Evolutionary conservation across 2,888 invertebrate genomes (phyloP).

Genomic region (Parascotia fuliginaria): DNA sequence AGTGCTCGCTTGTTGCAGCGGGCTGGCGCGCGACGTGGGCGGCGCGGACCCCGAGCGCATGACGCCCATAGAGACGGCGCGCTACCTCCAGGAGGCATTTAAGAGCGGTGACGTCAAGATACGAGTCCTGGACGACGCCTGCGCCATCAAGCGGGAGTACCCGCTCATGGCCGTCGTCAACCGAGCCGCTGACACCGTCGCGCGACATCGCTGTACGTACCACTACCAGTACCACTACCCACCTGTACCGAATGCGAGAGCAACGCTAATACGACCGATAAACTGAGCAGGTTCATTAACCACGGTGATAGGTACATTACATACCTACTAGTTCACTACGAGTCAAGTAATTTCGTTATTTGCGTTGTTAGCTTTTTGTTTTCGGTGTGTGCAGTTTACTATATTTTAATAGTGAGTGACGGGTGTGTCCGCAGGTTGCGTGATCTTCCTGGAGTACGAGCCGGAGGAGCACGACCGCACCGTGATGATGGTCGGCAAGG

Average conservation of each 20-base stretch:
- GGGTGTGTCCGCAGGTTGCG: slow-evolving; percentile 83
- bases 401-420: not conserved
- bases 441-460: slow-evolving; percentile 94
- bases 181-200: slow-evolving; percentile 90
- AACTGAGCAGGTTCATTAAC: no score
- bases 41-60: slow-evolving; percentile 97
- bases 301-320: no score
- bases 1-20: slow-evolving; percentile 52
- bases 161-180: slow-evolving; percentile 94
- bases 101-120: slow-evolving; percentile 84
- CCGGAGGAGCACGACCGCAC: slow-evolving; percentile 88
- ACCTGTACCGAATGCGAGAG: no score
- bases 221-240: not conserved
- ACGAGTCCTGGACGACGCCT: slow-evolving; percentile 86
- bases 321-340: no score
- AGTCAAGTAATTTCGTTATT: no score
- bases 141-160: slow-evolving; percentile 89
- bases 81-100: slow-evolving; percentile 84
- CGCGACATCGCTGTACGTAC: slow-evolving; percentile 81
- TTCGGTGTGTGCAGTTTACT: no score
- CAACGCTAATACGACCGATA: no score
- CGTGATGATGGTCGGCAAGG: slow-evolving; percentile 94
- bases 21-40: slow-evolving; percentile 87
- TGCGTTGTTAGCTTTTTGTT: no score
- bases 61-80: slow-evolving; percentile 92